phyloP scores from a whole-genome alignment of 1,140 invertebrate genomes.

The Nasonia giraulti region DNA sequence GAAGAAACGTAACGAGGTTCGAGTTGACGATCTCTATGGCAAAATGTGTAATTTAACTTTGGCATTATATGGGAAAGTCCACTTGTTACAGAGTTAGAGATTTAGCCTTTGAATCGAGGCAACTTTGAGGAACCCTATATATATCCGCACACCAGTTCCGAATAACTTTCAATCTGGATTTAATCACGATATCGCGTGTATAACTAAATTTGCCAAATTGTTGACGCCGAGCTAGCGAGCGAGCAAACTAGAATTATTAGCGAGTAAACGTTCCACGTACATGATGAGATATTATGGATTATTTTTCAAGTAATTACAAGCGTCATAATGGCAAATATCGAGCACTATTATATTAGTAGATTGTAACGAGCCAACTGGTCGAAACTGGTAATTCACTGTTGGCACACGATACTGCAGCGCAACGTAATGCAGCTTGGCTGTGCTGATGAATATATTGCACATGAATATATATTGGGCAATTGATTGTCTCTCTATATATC shows the following conservation, averaged over 20 bases:
- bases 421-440: too few species aligned
- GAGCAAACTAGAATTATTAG: too few species aligned
- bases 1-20: background rate
- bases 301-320: too few species aligned
- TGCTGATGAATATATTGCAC: too few species aligned
- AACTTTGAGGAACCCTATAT: conserved; percentile 35
- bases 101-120: conserved; percentile 12
- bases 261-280: too few species aligned
- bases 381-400: too few species aligned
- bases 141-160: background rate
- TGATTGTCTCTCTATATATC: background rate
- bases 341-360: too few species aligned
- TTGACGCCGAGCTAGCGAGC: too few species aligned
- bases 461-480: background rate
- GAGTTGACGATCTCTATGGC: background rate
- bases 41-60: conserved; percentile 36
- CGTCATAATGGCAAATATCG: too few species aligned
- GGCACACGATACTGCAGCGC: too few species aligned
- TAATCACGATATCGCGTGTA: background rate
- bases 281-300: too few species aligned
- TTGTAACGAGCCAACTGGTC: too few species aligned
- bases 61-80: background rate
- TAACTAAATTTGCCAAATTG: conserved; percentile 11
- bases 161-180: conserved; percentile 28
- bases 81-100: conserved; percentile 23